These are phyloP conservation scores for Apocheima hispidaria DNA, from an alignment of 2,888 invertebrate genomes.

Conservation along the genomic window DNA sequence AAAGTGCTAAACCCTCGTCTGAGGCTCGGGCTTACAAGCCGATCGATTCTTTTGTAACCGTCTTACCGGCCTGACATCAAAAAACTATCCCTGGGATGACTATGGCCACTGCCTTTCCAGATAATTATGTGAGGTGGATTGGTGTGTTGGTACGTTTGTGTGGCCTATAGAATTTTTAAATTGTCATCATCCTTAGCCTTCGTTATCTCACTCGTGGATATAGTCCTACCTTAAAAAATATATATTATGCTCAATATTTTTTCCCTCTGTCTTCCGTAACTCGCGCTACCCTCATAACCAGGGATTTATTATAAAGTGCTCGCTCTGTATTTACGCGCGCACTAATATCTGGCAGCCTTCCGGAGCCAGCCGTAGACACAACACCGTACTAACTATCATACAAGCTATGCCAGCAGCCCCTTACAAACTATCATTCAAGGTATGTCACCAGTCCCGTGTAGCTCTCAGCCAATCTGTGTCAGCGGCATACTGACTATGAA, in stretches of 20 bases:
- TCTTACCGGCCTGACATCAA: too few species aligned
- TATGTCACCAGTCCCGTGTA: not conserved
- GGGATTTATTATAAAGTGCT: slow-evolving; percentile 44
- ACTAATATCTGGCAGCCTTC: slow-evolving; percentile 42
- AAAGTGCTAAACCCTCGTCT: too few species aligned
- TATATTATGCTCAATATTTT: too few species aligned
- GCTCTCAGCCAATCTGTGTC: not conserved
- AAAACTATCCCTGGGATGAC: too few species aligned
- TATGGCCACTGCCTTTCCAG: too few species aligned
- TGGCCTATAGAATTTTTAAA: too few species aligned
- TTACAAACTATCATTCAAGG: not conserved
- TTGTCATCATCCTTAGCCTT: too few species aligned
- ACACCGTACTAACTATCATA: not conserved
- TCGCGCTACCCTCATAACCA: slow-evolving; percentile 24
- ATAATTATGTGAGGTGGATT: too few species aligned
- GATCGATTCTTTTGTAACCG: not conserved
- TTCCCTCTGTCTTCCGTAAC: not conserved
- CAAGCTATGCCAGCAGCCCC: not conserved
- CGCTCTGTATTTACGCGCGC: slow-evolving; percentile 40
- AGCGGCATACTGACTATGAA: not conserved
- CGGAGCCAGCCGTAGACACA: slow-evolving; percentile 8
- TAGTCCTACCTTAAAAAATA: too few species aligned
- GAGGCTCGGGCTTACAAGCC: too few species aligned
- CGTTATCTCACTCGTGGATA: too few species aligned
- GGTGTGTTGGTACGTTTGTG: too few species aligned